Base-by-base conservation (phyloP, 2,113 vertebrate genomes). In the Pristiophorus japonicus region DNA sequence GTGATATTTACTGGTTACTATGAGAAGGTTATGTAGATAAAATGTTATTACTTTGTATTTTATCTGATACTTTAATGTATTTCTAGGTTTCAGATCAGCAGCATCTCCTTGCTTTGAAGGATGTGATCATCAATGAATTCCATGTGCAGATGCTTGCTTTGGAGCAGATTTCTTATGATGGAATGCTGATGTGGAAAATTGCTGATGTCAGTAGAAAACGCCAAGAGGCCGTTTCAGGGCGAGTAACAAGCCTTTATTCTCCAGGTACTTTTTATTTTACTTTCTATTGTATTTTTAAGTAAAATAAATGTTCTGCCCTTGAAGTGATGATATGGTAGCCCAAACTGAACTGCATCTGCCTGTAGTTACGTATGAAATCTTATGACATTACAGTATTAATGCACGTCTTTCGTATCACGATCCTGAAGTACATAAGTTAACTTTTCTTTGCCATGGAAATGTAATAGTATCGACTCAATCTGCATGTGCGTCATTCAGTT, bases 161-260 rank as follows among this genome's bases (percentile, higher is more conserved):
- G 0, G 97, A 98, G 96, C 97, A 98, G 95, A 97, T 98, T 8
- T 98, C 98, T 67, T 98, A 98, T 0, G 98, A 98, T 0, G 98
- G 98, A 0, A 97, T 97, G 92, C 98, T 98, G 94, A 96, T 98
- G 16, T 98, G 98, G 98, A 98, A 98, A 95, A 98, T 98, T 96
- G 97, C 97, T 1, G 97, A 98, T 0, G 96, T 98, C 1, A 97
- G 96, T 95, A 97, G 97, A 96, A 97, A 97, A 95, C 96, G 98
- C 34, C 98, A 97, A 0, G 98, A 98, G 78, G 98, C 98, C 0
- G 97, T 97, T 91, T 97, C 96, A 0, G 98, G 98, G 96, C 97
- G 97, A 94, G 96, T 96, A 4, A 95, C 96, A 96, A 98, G 97
- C 96, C 96, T 98, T 91, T 98, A 98, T 95, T 99, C 98, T 0